Conservation (phyloP, 1,140 invertebrate genomes). For the Drosophila orosa region DNA sequence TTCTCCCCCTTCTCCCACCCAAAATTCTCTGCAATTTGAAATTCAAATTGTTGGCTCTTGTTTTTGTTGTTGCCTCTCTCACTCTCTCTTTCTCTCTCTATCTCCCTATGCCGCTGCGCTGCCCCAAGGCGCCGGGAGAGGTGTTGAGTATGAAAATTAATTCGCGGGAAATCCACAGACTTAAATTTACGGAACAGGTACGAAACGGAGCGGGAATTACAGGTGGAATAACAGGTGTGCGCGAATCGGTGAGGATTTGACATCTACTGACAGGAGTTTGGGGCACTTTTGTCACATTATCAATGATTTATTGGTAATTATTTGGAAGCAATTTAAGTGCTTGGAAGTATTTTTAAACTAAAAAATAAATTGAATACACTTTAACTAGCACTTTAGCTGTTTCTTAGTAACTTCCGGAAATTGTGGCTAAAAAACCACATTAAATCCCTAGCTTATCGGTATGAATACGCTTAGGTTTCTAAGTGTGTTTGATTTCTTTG, state of each 20-base stretch:
- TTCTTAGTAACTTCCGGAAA: not conserved
- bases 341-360: not conserved
- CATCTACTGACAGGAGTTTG: slow-evolving; percentile 14
- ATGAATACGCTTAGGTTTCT: not conserved
- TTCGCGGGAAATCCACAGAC: slow-evolving; percentile 22
- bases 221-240: slow-evolving; percentile 18
- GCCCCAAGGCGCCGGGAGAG: slow-evolving; percentile 17
- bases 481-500: not conserved
- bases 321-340: not conserved
- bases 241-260: slow-evolving; percentile 7
- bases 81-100: not conserved
- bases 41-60: slow-evolving; percentile 24
- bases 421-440: not conserved
- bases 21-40: slow-evolving; percentile 18
- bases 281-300: slow-evolving; percentile 40
- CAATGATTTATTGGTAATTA: slow-evolving; percentile 39
- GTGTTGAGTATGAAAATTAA: slow-evolving; percentile 49
- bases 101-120: slow-evolving; percentile 9
- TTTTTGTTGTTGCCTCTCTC: slow-evolving; percentile 10
- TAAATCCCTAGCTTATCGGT: not conserved
- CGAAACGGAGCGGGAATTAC: not conserved
- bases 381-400: no score
- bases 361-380: not conserved
- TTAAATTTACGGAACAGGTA: slow-evolving; percentile 12
- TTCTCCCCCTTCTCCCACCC: not conserved